phyloP scores from a whole-genome alignment of 1,140 invertebrate genomes.

The Tenebrio molitor region DNA sequence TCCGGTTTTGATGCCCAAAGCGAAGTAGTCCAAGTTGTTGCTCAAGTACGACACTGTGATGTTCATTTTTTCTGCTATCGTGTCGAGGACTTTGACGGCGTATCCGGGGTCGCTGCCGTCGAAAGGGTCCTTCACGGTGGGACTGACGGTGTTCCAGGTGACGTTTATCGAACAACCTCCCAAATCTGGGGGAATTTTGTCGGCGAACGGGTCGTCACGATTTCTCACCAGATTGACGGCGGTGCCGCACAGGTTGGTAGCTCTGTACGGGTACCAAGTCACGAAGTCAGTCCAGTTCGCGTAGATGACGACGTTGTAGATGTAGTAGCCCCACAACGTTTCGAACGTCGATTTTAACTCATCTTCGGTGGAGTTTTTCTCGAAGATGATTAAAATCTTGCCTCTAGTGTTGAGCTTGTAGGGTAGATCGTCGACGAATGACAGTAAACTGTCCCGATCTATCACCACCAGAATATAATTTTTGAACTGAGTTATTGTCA shows the following conservation, averaged over 20 bases:
- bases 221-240: constrained; percentile 1
- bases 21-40: not conserved
- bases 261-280: constrained; percentile 22
- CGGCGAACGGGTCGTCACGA: not conserved
- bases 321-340: constrained; percentile 5
- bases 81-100: not conserved
- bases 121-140: not conserved
- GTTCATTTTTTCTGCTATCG: not conserved
- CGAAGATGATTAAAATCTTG: not conserved
- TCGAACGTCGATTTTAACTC: constrained; percentile 7
- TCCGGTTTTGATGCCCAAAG: not conserved
- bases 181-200: not conserved
- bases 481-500: not conserved
- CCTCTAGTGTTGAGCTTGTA: not conserved
- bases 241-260: constrained; percentile 8
- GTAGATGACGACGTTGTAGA: constrained; percentile 30
- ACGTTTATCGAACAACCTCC: not conserved
- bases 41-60: not conserved
- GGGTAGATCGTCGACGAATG: no score
- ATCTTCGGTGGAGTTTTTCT: constrained; percentile 10
- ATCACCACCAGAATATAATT: not conserved
- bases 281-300: constrained; percentile 10
- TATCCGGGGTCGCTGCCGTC: not conserved
- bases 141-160: constrained; percentile 6
- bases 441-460: no score